Conservation (phyloP, 64 coral and sea anemone genomes). For the Montipora cactus region DNA sequence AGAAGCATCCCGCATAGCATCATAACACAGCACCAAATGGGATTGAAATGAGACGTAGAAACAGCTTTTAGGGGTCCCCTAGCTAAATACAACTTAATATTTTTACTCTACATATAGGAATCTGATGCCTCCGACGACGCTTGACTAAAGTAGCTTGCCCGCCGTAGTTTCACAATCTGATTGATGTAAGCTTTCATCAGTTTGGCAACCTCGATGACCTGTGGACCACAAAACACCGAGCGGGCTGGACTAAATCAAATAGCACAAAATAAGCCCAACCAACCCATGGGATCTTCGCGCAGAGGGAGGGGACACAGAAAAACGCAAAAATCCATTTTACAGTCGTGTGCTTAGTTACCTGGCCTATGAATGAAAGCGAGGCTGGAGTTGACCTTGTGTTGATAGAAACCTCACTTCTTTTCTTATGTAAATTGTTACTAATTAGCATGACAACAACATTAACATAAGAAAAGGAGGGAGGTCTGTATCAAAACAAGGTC, state of each 20-base stretch:
- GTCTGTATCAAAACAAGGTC: no score
- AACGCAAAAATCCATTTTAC: no score
- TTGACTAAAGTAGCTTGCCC: constrained; percentile 75
- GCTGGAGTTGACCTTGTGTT: no score
- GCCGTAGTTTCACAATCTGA: constrained; percentile 91
- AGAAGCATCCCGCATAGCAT: no score
- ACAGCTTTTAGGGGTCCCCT: background rate
- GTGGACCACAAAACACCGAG: background rate
- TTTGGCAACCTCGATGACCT: constrained; percentile 97
- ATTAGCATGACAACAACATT: no score
- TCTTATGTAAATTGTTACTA: no score
- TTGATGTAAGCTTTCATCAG: constrained; percentile 99
- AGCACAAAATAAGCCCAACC: background rate
- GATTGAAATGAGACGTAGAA: background rate
- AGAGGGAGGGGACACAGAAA: no score
- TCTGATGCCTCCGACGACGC: constrained; percentile 44
- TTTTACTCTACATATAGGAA: background rate
- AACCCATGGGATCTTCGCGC: no score
- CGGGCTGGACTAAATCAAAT: background rate
- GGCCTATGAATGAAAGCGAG: no score
- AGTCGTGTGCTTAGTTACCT: no score
- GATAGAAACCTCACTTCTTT: no score
- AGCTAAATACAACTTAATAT: background rate
- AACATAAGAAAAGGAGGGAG: no score
- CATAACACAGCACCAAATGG: background rate